phyloP scores from a whole-genome alignment of 2,888 invertebrate genomes.

The Drosophila buzzatii region DNA sequence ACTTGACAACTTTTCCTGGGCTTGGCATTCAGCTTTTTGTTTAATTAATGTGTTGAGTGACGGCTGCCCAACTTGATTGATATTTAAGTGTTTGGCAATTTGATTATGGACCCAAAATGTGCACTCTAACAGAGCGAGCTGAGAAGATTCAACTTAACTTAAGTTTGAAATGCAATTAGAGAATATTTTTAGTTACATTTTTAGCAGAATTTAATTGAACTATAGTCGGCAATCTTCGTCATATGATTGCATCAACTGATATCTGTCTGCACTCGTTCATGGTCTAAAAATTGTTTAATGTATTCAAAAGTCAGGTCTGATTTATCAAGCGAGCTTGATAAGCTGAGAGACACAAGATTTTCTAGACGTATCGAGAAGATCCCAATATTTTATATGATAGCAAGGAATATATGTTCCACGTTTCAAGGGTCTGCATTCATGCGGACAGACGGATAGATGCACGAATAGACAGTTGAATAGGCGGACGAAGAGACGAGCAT shows the following conservation, averaged over 20 bases:
- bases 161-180: background rate
- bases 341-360: no score
- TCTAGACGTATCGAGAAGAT: no score
- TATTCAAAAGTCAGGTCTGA: no score
- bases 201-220: background rate
- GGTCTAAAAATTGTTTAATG: no score
- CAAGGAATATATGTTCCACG: background rate
- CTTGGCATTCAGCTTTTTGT: slow-evolving; percentile 38
- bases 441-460: background rate
- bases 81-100: slow-evolving; percentile 67
- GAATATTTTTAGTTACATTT: background rate
- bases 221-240: background rate
- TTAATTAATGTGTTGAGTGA: slow-evolving; percentile 57
- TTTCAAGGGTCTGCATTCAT: background rate
- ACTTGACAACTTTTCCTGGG: slow-evolving; percentile 14
- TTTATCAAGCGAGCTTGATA: no score
- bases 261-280: no score
- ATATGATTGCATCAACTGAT: background rate
- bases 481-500: background rate
- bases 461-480: background rate
- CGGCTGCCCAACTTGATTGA: slow-evolving; percentile 59
- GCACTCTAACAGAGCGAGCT: background rate
- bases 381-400: no score
- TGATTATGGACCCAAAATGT: slow-evolving; percentile 30
- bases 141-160: background rate